phyloP scores from a whole-genome alignment of 2,797 vertebrate genomes.

The Clamator glandarius region DNA sequence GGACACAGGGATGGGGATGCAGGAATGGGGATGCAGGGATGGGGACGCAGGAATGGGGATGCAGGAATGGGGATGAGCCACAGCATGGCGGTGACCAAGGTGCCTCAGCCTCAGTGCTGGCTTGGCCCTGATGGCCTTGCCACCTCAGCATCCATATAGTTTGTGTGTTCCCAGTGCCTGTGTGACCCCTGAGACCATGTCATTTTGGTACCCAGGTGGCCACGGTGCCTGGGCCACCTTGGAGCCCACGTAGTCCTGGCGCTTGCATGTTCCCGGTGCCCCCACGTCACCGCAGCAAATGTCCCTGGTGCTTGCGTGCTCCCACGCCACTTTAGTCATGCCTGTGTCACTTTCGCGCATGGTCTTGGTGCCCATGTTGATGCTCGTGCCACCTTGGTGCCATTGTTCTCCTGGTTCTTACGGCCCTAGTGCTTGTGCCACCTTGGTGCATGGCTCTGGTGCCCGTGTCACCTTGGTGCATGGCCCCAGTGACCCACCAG shows the following conservation, averaged over 20 bases:
- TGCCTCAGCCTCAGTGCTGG: fast-evolving
- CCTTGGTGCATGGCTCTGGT: too few relatives aligned
- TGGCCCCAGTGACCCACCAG: fast-evolving
- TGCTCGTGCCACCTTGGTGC: too few relatives aligned
- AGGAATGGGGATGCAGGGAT: too few relatives aligned
- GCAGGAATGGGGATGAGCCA: too few relatives aligned
- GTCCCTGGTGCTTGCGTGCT: too few relatives aligned
- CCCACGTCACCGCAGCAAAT: fast-evolving
- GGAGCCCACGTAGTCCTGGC: background rate
- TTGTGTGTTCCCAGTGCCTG: background rate
- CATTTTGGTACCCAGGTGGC: fast-evolving
- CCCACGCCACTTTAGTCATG: background rate
- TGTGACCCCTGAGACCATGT: fast-evolving
- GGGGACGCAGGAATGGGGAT: too few relatives aligned
- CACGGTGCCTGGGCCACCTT: background rate
- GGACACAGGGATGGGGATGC: too few relatives aligned
- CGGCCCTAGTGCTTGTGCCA: too few relatives aligned
- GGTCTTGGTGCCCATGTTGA: too few relatives aligned
- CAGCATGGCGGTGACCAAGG: too few relatives aligned
- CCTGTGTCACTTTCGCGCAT: background rate
- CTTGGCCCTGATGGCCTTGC: background rate
- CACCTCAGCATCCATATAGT: fast-evolving
- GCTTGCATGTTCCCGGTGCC: background rate
- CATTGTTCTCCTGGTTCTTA: too few relatives aligned
- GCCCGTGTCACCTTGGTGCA: background rate